These are phyloP conservation scores for Chydorus sphaericus DNA, from an alignment of 2,888 invertebrate species.

Conservation along the genomic window DNA sequence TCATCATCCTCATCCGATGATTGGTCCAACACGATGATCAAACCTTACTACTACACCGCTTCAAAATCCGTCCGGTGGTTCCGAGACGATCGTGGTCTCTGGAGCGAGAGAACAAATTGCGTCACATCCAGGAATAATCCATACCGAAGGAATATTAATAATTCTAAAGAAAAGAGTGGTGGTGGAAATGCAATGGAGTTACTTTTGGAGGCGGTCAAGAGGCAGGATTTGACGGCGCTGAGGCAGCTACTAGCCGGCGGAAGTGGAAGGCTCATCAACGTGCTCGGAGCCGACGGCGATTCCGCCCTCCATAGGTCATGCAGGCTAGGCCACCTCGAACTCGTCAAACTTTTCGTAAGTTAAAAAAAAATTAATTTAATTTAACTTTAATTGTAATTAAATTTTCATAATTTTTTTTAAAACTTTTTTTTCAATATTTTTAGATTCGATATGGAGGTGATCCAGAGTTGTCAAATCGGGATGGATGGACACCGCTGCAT, in stretches of 20 bases:
- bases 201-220: neutral
- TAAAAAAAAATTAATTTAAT: neutral
- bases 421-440: neutral
- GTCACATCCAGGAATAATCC: neutral
- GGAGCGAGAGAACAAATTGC: neutral
- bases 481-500: conserved; percentile 13
- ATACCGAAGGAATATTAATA: neutral
- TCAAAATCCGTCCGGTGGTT: neutral
- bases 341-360: conserved; percentile 10
- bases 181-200: too few species aligned
- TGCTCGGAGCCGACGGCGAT: conserved; percentile 8
- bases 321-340: conserved; percentile 9
- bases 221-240: neutral
- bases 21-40: neutral
- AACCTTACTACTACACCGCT: neutral
- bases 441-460: conserved; percentile 11
- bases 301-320: conserved; percentile 7
- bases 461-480: conserved; percentile 9
- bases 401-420: neutral
- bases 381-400: neutral
- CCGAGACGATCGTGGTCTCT: conserved; percentile 7
- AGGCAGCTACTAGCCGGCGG: neutral
- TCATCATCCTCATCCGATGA: neutral
- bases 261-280: conserved; percentile 3
- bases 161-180: neutral